A percentile compares a stretch with the other conserved stretches of the same genome.
phyloP scores from a whole-genome alignment of 2,797 vertebrate species.

The Lagocephalus sceleratus region DNA sequence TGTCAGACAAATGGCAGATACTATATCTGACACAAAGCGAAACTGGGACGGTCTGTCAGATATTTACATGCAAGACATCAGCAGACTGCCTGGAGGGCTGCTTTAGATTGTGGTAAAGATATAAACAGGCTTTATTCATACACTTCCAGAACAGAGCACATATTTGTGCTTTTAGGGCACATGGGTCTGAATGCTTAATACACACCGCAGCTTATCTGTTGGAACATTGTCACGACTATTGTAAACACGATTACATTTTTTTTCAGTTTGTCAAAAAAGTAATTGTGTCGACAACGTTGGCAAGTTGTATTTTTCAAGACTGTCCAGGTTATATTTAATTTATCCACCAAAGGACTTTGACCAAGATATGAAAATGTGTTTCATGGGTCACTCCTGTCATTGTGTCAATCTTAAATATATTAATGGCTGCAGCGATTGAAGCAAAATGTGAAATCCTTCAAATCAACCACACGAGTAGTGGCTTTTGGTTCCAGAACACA shows the following conservation, averaged over 20 bases:
- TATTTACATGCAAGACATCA: slow-evolving; percentile 29
- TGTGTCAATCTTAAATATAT: slow-evolving; percentile 17
- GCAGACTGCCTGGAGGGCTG: slow-evolving; percentile 30
- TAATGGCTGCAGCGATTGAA: slow-evolving; percentile 28
- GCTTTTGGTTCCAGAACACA: slow-evolving; percentile 65
- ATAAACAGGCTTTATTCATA: slow-evolving; percentile 18
- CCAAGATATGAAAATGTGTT: slow-evolving; percentile 53
- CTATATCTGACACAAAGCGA: slow-evolving; percentile 49
- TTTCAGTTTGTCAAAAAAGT: background rate
- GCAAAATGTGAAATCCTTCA: slow-evolving; percentile 55
- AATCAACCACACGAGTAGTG: slow-evolving; percentile 69
- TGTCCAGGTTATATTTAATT: slow-evolving; percentile 16
- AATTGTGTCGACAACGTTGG: slow-evolving; percentile 1
- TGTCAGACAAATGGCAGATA: slow-evolving; percentile 53
- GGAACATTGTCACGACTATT: background rate
- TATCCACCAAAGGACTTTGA: slow-evolving; percentile 16
- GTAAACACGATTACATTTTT: slow-evolving; percentile 6
- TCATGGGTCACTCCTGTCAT: slow-evolving; percentile 48
- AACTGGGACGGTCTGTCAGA: slow-evolving; percentile 50
- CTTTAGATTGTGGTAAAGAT: slow-evolving; percentile 15
- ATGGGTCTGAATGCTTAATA: slow-evolving; percentile 1
- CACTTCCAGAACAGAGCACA: slow-evolving; percentile 12
- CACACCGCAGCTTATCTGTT: background rate
- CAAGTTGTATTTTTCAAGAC: slow-evolving; percentile 1
- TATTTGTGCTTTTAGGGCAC: slow-evolving; percentile 3